phyloP scores from a whole-genome alignment of 2,888 invertebrate species.

The Heteromurus nitidus region DNA sequence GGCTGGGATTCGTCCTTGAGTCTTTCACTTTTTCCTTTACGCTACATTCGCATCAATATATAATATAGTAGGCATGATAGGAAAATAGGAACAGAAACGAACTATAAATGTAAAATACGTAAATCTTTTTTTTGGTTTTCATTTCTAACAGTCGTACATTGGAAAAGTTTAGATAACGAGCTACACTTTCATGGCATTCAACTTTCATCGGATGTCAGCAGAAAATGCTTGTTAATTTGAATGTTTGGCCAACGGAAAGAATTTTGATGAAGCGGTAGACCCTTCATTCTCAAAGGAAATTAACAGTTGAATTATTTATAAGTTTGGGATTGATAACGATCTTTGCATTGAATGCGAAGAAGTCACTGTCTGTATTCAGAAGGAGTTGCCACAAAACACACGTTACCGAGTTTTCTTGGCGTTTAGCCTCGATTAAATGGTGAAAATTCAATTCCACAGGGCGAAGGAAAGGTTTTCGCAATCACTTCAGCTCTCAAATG shows the following conservation, averaged over 20 bases:
- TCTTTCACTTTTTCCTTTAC: too few relatives aligned
- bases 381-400: too few relatives aligned
- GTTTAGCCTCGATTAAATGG: not conserved
- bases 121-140: too few relatives aligned
- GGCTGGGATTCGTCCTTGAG: too few relatives aligned
- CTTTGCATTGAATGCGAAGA: not conserved
- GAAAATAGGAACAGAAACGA: too few relatives aligned
- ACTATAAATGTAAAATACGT: too few relatives aligned
- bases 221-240: not conserved
- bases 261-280: slow-evolving; percentile 29
- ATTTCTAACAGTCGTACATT: too few relatives aligned
- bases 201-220: not conserved
- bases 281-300: slow-evolving; percentile 14
- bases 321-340: slow-evolving; percentile 8
- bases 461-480: not conserved
- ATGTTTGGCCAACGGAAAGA: slow-evolving; percentile 2
- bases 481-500: not conserved
- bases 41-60: too few relatives aligned
- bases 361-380: slow-evolving; percentile 1
- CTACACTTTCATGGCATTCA: too few relatives aligned
- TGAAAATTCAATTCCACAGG: slow-evolving; percentile 8
- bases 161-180: too few relatives aligned
- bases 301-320: slow-evolving; percentile 34
- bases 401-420: not conserved
- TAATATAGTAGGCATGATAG: too few relatives aligned